Conservation (phyloP, 2,797 vertebrate genomes). For the Ficedula albicollis region DNA sequence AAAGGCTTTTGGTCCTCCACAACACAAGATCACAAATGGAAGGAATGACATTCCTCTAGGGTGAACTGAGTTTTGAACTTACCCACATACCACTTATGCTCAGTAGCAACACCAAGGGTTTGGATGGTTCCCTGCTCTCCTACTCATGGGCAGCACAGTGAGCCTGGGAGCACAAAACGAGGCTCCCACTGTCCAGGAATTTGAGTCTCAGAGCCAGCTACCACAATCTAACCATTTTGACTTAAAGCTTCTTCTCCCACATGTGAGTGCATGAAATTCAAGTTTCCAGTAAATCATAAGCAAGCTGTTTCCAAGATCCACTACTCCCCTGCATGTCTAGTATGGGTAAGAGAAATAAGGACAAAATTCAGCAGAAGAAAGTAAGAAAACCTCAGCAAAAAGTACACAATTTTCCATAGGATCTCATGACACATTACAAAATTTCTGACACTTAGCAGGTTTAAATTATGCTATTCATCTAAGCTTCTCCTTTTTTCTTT, state of each 20-base stretch:
- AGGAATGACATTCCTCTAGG: neutral
- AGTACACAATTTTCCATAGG: neutral
- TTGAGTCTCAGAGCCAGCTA: neutral
- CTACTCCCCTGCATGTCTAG: neutral
- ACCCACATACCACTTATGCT: fast-evolving
- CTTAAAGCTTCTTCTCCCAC: neutral
- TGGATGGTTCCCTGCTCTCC: neutral
- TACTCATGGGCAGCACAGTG: neutral
- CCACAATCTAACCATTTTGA: neutral
- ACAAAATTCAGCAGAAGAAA: neutral
- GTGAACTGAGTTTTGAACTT: neutral
- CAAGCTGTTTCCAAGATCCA: neutral
- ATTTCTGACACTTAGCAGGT: neutral
- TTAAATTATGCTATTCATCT: neutral
- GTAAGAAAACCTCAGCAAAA: neutral
- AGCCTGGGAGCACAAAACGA: neutral
- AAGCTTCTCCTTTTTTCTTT: neutral
- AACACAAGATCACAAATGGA: neutral
- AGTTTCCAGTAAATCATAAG: neutral
- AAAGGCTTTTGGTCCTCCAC: neutral
- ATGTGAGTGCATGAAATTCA: neutral
- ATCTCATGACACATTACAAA: neutral
- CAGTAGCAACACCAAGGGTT: neutral
- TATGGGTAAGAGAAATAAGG: neutral
- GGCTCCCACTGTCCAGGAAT: neutral